phyloP scores from a whole-genome alignment of 2,888 invertebrate genomes.

The Drosophila acutilabella region DNA sequence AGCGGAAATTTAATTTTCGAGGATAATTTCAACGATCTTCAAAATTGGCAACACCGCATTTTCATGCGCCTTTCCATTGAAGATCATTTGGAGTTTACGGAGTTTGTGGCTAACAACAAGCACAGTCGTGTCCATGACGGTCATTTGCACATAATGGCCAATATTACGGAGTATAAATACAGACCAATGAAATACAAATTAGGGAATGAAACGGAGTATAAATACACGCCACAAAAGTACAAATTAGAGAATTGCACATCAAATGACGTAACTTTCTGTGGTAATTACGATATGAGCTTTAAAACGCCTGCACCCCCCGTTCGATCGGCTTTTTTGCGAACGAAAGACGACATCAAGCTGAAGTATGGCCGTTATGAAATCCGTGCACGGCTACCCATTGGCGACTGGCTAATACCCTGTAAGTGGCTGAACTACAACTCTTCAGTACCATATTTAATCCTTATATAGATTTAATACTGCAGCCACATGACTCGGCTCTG shows the following conservation, averaged over 20 bases:
- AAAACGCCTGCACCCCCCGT: not conserved
- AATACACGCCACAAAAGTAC: accelerated
- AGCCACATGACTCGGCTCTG: not conserved
- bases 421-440: constrained; percentile 6
- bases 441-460: not conserved
- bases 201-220: not conserved
- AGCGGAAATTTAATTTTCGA: constrained; percentile 23
- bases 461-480: constrained; percentile 38
- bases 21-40: constrained; percentile 21
- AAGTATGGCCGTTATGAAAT: constrained; percentile 46
- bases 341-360: not conserved
- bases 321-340: constrained; percentile 19
- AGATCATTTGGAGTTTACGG: constrained; percentile 1
- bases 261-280: constrained; percentile 8
- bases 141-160: constrained; percentile 22
- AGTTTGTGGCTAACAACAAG: not conserved
- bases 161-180: accelerated
- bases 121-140: constrained; percentile 9
- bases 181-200: accelerated
- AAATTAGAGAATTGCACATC: constrained; percentile 17
- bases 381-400: constrained; percentile 41
- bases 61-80: no score
- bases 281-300: not conserved
- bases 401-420: constrained; percentile 50
- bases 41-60: constrained; percentile 4